These are phyloP conservation scores for Coenonympha glycerion DNA, from an alignment of 2,888 invertebrate genomes.

Conservation along the genomic window DNA sequence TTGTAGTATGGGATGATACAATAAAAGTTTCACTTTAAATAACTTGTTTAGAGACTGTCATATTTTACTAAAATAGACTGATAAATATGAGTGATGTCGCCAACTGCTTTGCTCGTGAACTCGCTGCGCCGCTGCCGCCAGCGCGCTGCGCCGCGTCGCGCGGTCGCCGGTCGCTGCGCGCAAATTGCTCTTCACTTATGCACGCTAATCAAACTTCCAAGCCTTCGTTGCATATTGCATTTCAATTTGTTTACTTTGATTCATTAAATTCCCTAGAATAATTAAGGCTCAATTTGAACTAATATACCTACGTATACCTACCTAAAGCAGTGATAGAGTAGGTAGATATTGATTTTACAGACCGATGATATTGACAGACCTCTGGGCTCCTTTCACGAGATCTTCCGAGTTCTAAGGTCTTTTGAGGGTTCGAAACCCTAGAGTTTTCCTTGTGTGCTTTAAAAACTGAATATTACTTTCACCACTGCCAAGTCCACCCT, in stretches of 20 bases:
- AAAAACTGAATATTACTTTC: too few species aligned
- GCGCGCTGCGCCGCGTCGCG: conserved; percentile 8
- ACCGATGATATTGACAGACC: too few species aligned
- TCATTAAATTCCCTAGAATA: background rate
- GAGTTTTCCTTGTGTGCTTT: too few species aligned
- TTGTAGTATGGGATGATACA: too few species aligned
- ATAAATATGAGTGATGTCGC: conserved; percentile 17
- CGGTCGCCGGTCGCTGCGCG: conserved; percentile 5
- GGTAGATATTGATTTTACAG: too few species aligned
- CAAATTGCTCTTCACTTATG: conserved; percentile 23
- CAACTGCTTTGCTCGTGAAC: conserved; percentile 18
- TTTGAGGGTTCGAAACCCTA: too few species aligned
- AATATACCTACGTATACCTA: too few species aligned
- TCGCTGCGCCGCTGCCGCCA: conserved; percentile 18
- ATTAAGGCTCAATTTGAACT: background rate
- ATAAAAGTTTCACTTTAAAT: background rate
- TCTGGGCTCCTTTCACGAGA: too few species aligned
- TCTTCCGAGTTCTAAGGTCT: too few species aligned
- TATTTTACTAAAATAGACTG: conserved; percentile 15
- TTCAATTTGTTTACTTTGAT: conserved; percentile 1
- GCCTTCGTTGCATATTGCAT: conserved; percentile 8
- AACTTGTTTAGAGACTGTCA: background rate
- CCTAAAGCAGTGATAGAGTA: too few species aligned
- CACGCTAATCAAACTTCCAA: conserved; percentile 10
- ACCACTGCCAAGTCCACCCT: too few species aligned